Percentiles rank a stretch among this genome's conserved stretches.
These are phyloP conservation scores for Triplophysa rosa DNA, from an alignment of 2,113 vertebrate genomes.

Conservation along the genomic window DNA sequence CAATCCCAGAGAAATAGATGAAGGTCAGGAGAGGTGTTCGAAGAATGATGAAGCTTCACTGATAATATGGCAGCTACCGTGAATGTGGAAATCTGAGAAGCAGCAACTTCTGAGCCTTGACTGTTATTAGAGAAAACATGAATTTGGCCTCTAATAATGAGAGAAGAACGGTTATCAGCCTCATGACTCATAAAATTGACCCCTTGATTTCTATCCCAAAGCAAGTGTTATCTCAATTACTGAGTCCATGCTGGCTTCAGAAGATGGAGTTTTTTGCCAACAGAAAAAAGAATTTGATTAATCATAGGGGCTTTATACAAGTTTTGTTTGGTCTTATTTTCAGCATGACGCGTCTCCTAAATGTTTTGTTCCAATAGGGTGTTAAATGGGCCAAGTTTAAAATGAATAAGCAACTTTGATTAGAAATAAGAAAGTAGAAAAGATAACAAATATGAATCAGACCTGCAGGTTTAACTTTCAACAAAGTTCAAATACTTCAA, in stretches of 20 bases:
- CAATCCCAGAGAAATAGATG: constrained; percentile 24
- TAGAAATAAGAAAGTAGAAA: not conserved
- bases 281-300: constrained; percentile 32
- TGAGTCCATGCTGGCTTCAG: not conserved
- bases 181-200: constrained; percentile 2
- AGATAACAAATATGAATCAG: not conserved
- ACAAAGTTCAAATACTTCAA: constrained; percentile 10
- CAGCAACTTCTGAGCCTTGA: not conserved
- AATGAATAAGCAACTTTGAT: constrained; percentile 22
- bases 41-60: not conserved
- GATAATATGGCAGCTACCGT: constrained; percentile 24
- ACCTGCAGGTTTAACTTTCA: not conserved
- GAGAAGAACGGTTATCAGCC: constrained; percentile 8
- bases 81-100: not conserved
- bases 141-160: constrained; percentile 16
- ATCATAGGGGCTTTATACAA: constrained; percentile 22
- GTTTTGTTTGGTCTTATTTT: constrained; percentile 11
- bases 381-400: constrained; percentile 41
- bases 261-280: constrained; percentile 10
- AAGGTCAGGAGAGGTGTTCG: constrained; percentile 40
- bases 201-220: constrained; percentile 13
- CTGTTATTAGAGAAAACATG: constrained; percentile 17
- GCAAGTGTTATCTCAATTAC: constrained; percentile 7
- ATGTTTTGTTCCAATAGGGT: constrained; percentile 36
- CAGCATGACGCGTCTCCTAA: constrained; percentile 29